phyloP scores from a whole-genome alignment of 2,113 vertebrate genomes.

The Siniperca chuatsi region DNA sequence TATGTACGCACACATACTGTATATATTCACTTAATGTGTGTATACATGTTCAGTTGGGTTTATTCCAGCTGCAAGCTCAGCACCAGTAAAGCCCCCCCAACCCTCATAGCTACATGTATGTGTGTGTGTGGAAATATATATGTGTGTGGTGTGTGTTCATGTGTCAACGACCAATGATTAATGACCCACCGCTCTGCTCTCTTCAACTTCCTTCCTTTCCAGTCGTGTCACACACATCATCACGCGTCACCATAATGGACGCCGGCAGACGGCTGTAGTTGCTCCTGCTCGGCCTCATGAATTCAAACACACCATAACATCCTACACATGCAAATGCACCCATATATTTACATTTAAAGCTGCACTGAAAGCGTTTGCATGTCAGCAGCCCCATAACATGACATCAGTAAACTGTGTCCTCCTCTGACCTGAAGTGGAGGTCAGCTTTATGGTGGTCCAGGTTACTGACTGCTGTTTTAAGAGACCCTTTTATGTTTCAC shows the following conservation, averaged over 20 bases:
- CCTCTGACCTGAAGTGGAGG: constrained; percentile 10
- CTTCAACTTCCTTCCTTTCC: constrained; percentile 80
- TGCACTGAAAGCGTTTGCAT: not conserved
- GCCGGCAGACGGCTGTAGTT: constrained; percentile 59
- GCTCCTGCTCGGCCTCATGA: constrained; percentile 52
- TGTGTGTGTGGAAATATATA: constrained; percentile 7
- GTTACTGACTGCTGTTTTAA: not conserved
- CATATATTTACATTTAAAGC: constrained; percentile 42
- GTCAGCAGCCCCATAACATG: constrained; percentile 8
- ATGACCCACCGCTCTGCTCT: constrained; percentile 77
- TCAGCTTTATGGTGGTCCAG: not conserved
- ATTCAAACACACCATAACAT: constrained; percentile 58
- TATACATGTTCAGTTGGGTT: constrained; percentile 44
- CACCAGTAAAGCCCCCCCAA: not conserved
- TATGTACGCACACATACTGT: not conserved
- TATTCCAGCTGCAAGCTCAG: constrained; percentile 56
- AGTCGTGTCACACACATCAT: constrained; percentile 77
- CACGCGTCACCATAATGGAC: constrained; percentile 65
- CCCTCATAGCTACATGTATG: constrained; percentile 6
- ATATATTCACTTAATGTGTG: constrained; percentile 35
- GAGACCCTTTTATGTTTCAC: not conserved
- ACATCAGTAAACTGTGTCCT: constrained; percentile 11
- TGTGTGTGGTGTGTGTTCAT: constrained; percentile 31
- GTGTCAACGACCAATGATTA: constrained; percentile 81
- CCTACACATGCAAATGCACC: constrained; percentile 62